Base-by-base conservation (phyloP, 1,140 invertebrate genomes). In the Zeugodacus cucurbitae region DNA sequence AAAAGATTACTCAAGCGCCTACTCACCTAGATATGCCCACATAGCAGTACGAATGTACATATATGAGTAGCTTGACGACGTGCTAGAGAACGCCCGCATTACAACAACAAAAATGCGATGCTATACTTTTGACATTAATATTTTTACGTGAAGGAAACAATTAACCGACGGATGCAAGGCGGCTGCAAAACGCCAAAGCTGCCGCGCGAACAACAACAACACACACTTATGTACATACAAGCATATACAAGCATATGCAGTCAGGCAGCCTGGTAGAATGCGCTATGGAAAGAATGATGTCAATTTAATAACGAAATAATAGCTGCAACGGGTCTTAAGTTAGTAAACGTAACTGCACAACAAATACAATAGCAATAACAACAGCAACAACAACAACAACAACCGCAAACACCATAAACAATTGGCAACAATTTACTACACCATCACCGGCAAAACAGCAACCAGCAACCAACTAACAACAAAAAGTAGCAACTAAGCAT, bases 221-320 rank as follows among this genome's bases (percentile, higher is more conserved):
- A 26, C n/a, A 62, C 22, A n/a, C 22, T n/a, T 8, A n/a, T 4
- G 5, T 26, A 62, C 22, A 2, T 22, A 26, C 58, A 62, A 2
- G 0, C n/a, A 26, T 22, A 62, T 17, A 62, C 58, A 62, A 0
- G 17, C 2, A 6, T 11, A 62, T 54, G 48, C 48, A 54, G 14
- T 54, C 6, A 14, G 48, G 48, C 22, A 26, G 8, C 3, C n/a
- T 54, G 48, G 3, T 10, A 26, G 57, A 58, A 86, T 54, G 29
- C 20, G 48, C 48, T 54, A 20, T 17, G 48, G 20, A 57, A 86
- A 86, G 85, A 86, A 86, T 86, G 85, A 86, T 86, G 85, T 86
- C 85, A 86, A 86, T 86, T 86, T 86, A 86, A 86, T 86, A 86
- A 86, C 85, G 57, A 86, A 86, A 86, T 86, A 86, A 86, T 86